These are phyloP conservation scores for Leptoclinus maculatus DNA, from an alignment of 2,797 vertebrate species.

Conservation along the genomic window DNA sequence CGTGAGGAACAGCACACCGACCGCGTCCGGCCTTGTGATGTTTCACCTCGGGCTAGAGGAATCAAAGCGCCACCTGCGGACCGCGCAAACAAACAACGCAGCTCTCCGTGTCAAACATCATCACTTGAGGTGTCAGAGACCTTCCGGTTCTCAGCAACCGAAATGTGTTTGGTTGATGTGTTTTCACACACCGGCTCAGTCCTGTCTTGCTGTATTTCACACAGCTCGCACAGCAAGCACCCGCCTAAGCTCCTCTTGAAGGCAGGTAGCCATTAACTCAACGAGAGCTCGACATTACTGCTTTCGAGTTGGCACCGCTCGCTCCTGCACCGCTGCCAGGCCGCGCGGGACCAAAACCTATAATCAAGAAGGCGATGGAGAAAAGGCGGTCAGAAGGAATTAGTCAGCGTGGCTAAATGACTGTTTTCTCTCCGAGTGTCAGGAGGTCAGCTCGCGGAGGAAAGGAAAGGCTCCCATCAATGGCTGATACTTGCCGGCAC, in stretches of 20 bases:
- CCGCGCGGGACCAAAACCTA: slow-evolving; percentile 32
- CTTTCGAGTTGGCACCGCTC: slow-evolving; percentile 43
- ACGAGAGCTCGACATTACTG: slow-evolving; percentile 42
- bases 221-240: slow-evolving; percentile 3
- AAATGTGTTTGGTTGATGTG: slow-evolving; percentile 1
- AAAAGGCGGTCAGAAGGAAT: slow-evolving; percentile 56
- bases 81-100: slow-evolving; percentile 39
- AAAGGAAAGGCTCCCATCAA: no score
- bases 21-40: slow-evolving; percentile 41
- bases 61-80: slow-evolving; percentile 72
- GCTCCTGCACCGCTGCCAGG: background rate
- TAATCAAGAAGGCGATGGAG: slow-evolving; percentile 62
- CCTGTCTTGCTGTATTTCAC: background rate
- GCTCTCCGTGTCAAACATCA: slow-evolving; percentile 49
- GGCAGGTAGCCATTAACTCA: slow-evolving; percentile 67
- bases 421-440: slow-evolving; percentile 60
- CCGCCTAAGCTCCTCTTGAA: slow-evolving; percentile 15
- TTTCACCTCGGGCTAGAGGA: slow-evolving; percentile 59
- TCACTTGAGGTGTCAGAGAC: slow-evolving; percentile 55
- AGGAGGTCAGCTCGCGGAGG: slow-evolving; percentile 21
- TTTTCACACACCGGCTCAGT: background rate
- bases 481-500: background rate
- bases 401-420: slow-evolving; percentile 60
- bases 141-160: slow-evolving; percentile 22
- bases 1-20: no score